These are phyloP conservation scores for Idaea dimidiata DNA, from an alignment of 2,888 invertebrate species.

Conservation along the genomic window DNA sequence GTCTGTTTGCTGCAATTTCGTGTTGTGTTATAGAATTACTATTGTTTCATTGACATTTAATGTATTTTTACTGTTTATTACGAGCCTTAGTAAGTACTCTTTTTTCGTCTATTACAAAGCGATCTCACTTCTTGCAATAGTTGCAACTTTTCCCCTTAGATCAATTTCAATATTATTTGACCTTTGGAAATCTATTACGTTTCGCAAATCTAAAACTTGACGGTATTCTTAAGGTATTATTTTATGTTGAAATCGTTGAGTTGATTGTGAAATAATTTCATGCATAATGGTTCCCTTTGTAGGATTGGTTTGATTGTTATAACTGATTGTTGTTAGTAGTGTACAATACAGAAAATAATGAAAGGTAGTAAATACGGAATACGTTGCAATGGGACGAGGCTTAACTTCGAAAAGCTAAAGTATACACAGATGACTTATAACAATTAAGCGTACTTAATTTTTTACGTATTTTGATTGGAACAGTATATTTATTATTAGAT, in stretches of 20 bases:
- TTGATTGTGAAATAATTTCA: slow-evolving; percentile 30
- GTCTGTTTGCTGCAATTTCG: no score
- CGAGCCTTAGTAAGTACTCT: not conserved
- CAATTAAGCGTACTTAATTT: no score
- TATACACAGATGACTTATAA: no score
- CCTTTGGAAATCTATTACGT: slow-evolving; percentile 55
- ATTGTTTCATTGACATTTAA: not conserved
- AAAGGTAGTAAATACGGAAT: no score
- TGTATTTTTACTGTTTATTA: not conserved
- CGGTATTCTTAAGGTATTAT: slow-evolving; percentile 46
- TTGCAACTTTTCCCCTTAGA: slow-evolving; percentile 30
- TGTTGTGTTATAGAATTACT: not conserved
- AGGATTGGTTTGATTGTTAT: not conserved
- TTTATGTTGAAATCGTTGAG: slow-evolving; percentile 35
- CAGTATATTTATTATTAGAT: no score
- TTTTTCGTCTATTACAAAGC: slow-evolving; percentile 14
- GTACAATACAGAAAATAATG: not conserved
- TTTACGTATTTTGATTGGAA: no score
- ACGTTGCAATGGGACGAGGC: no score
- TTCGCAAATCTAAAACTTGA: slow-evolving; percentile 52
- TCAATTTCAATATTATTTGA: slow-evolving; percentile 50
- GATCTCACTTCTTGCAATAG: slow-evolving; percentile 17
- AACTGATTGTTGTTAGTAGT: not conserved
- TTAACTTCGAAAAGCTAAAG: no score
- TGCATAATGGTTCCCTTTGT: slow-evolving; percentile 5